A percentile compares a stretch with the other conserved stretches of the same genome.
Evolutionary conservation across 1,140 invertebrate genomes (phyloP).

Genomic region (Drosophila burlai): DNA sequence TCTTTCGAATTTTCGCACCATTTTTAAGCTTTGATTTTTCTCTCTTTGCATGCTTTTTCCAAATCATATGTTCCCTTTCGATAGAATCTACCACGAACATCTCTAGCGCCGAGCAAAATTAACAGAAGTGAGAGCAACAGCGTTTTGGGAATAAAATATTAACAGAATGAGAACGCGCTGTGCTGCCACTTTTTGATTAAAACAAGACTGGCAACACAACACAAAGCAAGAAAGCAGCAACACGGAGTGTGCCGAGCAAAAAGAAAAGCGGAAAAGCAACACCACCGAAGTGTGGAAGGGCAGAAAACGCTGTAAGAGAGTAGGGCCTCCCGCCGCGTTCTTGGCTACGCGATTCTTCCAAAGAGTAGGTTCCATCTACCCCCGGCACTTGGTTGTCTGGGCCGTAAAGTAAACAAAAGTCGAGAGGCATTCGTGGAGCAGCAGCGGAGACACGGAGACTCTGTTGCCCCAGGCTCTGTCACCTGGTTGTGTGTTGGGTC

Average conservation of each 20-base stretch:
- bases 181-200: too few species aligned
- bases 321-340: constrained; percentile 8
- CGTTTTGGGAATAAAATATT: too few species aligned
- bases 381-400: background rate
- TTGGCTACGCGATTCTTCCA: constrained; percentile 9
- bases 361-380: background rate
- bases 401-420: constrained; percentile 6
- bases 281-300: constrained; percentile 17
- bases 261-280: constrained; percentile 36
- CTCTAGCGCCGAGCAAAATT: background rate
- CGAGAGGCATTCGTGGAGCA: background rate
- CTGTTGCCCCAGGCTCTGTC: constrained; percentile 46
- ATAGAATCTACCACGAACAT: constrained; percentile 1
- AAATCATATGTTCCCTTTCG: constrained; percentile 3
- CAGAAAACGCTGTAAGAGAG: constrained; percentile 11
- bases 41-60: background rate
- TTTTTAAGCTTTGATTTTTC: background rate
- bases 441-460: constrained; percentile 5
- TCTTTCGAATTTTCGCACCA: background rate
- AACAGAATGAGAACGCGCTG: too few species aligned
- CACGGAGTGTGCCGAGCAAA: constrained; percentile 24
- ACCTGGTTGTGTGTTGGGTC: constrained; percentile 25
- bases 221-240: constrained; percentile 10
- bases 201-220: too few species aligned
- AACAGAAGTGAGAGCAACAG: too few species aligned